Base-by-base conservation (phyloP, 2,113 vertebrate genomes). In the Buteo buteo region DNA sequence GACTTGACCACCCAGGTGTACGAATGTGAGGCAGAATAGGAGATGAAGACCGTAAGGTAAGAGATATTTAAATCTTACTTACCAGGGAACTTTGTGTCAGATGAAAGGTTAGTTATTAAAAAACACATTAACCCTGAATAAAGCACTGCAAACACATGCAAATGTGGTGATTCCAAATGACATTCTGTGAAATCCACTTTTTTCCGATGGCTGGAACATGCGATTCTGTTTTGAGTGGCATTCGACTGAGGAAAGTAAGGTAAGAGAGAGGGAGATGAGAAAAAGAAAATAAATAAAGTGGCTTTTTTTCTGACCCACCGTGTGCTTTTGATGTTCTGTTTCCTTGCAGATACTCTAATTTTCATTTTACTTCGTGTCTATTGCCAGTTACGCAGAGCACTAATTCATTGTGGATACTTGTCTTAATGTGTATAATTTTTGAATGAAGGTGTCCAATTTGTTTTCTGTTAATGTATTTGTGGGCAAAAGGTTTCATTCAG, bases 151-250 rank as follows among this genome's bases (percentile, higher is more conserved):
- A 42, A 29, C 6, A 9, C 11, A 45, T 28, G 24, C 34, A 44
- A 70, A 55, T 26, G 13, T 2, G 29, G 40, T 20, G n/a, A 42
- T 62, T 73, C 40, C 40, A 44, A 72, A 64, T 10, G 44, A 45
- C 1, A 0, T 76, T 47, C 21, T 3, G 7, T n/a, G 58, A 61
- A 11, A 34, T 38, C 78, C 11, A 3, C 1, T 0, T 59, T 49
- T 44, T 38, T 47, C 42, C 5, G 1, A 3, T 3, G 47, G 18
- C 82, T 25, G 19, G 71, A 34, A 19, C n/a, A 17, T 0, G 7
- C 0, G 0, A 7, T 65, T 64, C 44, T 76, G 17, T 34, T 64
- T 24, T 10, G 29, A 71, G 66, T 52, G 14, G 62, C 3, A 0
- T 29, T 86, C 5, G 1, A 20, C 32, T 24, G 38, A 32, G 42